Evolutionary conservation across 2,113 vertebrate genomes (phyloP).

Genomic region (Sus scrofa): DNA sequence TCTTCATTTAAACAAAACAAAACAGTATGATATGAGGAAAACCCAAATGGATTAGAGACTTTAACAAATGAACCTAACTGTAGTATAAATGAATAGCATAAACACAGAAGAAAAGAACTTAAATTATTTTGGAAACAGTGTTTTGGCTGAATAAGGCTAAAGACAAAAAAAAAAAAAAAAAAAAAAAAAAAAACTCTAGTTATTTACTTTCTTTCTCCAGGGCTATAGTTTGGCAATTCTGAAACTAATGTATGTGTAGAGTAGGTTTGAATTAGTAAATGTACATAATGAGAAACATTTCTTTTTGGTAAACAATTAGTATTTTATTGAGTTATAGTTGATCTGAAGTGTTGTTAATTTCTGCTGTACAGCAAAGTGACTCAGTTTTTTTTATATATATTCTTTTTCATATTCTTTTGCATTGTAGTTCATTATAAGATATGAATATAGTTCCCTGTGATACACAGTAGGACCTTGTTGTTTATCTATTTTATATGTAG

Average conservation of each 20-base stretch:
- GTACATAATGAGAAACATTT: neutral
- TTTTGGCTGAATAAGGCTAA: constrained; percentile 33
- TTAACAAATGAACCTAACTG: neutral
- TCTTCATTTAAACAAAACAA: neutral
- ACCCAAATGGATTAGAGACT: neutral
- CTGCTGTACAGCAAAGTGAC: too few species aligned
- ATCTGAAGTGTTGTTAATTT: too few species aligned
- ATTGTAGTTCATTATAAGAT: too few species aligned
- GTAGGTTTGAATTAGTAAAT: neutral
- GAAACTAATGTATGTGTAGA: neutral
- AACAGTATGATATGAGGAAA: neutral
- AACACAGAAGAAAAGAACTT: neutral
- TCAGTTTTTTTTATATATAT: too few species aligned
- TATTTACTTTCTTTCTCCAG: neutral
- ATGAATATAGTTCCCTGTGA: too few species aligned
- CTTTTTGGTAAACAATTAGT: too few species aligned
- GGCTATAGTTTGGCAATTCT: neutral
- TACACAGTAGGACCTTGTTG: too few species aligned
- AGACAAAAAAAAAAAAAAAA: too few species aligned
- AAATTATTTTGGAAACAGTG: neutral
- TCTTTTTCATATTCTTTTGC: too few species aligned
- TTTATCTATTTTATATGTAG: too few species aligned
- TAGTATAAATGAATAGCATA: neutral
- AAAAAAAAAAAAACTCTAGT: too few species aligned
- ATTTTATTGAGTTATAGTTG: too few species aligned